These are phyloP conservation scores for Bombus balteatus DNA, from an alignment of 1,140 invertebrate species.

Conservation along the genomic window DNA sequence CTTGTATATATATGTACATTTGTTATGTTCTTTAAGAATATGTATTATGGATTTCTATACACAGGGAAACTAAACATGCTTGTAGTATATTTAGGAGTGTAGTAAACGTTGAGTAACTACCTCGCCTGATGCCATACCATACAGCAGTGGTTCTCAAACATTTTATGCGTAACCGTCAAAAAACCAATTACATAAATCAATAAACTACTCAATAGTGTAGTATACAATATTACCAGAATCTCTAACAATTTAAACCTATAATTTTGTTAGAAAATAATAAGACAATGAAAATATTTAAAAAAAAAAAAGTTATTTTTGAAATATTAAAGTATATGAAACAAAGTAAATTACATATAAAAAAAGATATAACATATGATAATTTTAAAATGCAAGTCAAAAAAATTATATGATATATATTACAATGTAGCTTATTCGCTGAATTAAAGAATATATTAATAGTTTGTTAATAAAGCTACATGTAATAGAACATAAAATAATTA, in stretches of 20 bases:
- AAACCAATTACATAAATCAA: not conserved
- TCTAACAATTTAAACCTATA: not conserved
- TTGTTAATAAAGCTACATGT: not conserved
- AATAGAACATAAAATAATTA: not conserved
- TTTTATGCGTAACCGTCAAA: constrained; percentile 35
- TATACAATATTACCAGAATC: not conserved
- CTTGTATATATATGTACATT: not conserved
- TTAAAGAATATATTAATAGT: not conserved
- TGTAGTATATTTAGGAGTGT: constrained; percentile 39
- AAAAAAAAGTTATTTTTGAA: constrained; percentile 25
- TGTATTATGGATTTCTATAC: not conserved
- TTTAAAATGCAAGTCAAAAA: not conserved
- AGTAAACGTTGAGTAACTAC: constrained; percentile 63
- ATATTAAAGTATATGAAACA: not conserved
- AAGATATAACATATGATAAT: not conserved
- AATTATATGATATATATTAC: not conserved
- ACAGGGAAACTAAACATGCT: constrained; percentile 38
- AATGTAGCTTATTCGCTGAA: constrained; percentile 17
- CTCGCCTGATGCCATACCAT: constrained; percentile 64
- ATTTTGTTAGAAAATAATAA: not conserved
- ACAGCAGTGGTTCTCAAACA: constrained; percentile 44
- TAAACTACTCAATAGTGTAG: not conserved
- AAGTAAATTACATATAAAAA: constrained; percentile 4
- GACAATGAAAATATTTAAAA: constrained; percentile 15
- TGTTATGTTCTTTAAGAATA: not conserved